Evolutionary conservation across 2,888 invertebrate species (phyloP).

Genomic region (Yponomeuta evonymella): DNA sequence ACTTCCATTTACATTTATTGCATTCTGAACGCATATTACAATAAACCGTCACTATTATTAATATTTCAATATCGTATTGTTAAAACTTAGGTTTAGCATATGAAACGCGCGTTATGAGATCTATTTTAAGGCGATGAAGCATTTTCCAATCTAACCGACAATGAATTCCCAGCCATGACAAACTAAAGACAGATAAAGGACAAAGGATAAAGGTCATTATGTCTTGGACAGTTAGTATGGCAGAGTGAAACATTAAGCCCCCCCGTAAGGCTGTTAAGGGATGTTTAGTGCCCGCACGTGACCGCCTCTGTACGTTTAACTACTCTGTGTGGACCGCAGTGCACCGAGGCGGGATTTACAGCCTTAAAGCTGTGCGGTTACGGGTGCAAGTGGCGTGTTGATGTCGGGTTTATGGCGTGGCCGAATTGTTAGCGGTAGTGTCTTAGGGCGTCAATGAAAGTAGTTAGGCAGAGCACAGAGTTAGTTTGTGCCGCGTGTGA

Average conservation of each 20-base stretch:
- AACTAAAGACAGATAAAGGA: neutral
- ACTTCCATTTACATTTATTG: no score
- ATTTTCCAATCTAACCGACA: neutral
- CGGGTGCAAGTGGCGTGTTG: neutral
- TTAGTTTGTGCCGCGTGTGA: neutral
- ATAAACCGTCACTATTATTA: no score
- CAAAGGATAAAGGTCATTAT: slow-evolving; percentile 3
- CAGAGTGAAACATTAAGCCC: slow-evolving; percentile 42
- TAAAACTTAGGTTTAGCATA: no score
- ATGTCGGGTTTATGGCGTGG: neutral
- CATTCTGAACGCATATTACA: no score
- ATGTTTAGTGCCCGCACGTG: slow-evolving; percentile 56
- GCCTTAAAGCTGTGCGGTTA: neutral
- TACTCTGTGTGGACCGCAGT: slow-evolving; percentile 12
- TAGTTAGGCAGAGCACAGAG: neutral
- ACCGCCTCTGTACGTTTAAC: slow-evolving; percentile 32
- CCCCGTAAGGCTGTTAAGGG: slow-evolving; percentile 46
- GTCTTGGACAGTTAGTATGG: slow-evolving; percentile 35
- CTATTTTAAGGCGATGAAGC: neutral
- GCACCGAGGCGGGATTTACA: neutral
- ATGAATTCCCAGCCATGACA: neutral
- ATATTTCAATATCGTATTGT: no score
- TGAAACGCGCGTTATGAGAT: no score
- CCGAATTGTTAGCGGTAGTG: neutral
- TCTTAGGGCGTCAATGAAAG: neutral